phyloP scores from a whole-genome alignment of 2,797 vertebrate genomes.

The Intellagama lesueurii region DNA sequence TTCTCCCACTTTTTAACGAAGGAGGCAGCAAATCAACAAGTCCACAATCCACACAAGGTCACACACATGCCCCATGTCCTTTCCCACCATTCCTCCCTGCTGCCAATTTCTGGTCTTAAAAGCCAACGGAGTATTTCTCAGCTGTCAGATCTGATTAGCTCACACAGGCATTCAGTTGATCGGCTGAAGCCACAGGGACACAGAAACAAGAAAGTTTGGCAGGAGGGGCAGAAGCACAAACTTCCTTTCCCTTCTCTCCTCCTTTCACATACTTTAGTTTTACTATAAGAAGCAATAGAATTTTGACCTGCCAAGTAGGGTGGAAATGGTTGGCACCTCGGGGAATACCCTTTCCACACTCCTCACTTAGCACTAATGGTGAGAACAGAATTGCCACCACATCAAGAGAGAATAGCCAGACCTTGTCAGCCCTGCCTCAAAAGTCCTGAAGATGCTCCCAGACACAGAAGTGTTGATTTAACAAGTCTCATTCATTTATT shows the following conservation, averaged over 20 bases:
- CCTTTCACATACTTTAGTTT: constrained; percentile 3
- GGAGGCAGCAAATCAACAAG: not conserved
- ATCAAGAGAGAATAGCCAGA: not conserved
- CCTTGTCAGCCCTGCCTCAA: not conserved
- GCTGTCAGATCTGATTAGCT: constrained; percentile 73
- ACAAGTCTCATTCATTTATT: too few relatives aligned
- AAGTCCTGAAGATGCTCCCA: not conserved
- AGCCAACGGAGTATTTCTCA: constrained; percentile 60
- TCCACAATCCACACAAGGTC: not conserved
- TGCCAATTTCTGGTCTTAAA: constrained; percentile 40
- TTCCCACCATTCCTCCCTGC: not conserved
- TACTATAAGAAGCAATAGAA: constrained; percentile 12
- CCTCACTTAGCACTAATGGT: not conserved
- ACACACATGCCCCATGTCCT: not conserved
- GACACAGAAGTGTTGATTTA: not conserved
- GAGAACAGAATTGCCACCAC: not conserved
- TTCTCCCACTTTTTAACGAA: not conserved
- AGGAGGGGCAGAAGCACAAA: not conserved
- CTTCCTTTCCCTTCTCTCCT: not conserved
- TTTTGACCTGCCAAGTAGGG: constrained; percentile 10
- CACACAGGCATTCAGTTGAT: constrained; percentile 32
- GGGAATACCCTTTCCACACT: not conserved
- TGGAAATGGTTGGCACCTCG: not conserved
- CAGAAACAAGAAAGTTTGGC: not conserved
- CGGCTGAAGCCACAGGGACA: constrained; percentile 20